phyloP scores from a whole-genome alignment of 2,113 vertebrate genomes.

The Rissa tridactyla region DNA sequence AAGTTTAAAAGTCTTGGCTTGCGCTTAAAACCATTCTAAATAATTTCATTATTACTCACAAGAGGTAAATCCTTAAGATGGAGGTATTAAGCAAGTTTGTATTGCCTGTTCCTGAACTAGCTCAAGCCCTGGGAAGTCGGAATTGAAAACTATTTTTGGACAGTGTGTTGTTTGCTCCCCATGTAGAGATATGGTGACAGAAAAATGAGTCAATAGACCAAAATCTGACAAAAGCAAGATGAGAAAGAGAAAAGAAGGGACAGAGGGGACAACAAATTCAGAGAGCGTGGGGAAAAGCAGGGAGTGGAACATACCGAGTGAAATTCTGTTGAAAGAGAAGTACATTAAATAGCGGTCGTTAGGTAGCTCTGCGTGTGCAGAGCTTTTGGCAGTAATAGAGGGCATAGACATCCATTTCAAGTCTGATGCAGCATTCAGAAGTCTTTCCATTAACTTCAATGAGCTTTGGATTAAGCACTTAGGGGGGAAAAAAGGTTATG shows the following conservation, averaged over 20 bases:
- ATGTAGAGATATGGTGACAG: background rate
- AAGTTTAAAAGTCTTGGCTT: background rate
- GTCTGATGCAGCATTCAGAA: background rate
- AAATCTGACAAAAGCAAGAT: background rate
- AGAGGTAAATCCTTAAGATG: background rate
- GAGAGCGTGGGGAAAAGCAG: background rate
- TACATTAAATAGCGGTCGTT: background rate
- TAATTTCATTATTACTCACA: background rate
- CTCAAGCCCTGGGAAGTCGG: background rate
- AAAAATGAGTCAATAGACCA: background rate
- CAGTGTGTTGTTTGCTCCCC: background rate
- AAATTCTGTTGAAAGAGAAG: background rate
- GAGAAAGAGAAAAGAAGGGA: background rate
- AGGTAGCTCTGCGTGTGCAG: background rate
- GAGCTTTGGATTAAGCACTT: constrained; percentile 15
- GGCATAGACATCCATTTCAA: constrained; percentile 27
- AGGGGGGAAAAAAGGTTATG: background rate
- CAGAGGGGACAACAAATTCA: background rate
- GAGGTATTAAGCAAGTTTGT: background rate
- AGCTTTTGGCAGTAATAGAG: background rate
- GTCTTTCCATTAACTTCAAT: background rate
- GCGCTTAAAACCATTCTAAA: background rate
- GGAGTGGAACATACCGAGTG: background rate
- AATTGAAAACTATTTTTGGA: background rate
- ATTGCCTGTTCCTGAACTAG: background rate